phyloP scores from a whole-genome alignment of 2,888 invertebrate species.

The Tineola bisselliella region DNA sequence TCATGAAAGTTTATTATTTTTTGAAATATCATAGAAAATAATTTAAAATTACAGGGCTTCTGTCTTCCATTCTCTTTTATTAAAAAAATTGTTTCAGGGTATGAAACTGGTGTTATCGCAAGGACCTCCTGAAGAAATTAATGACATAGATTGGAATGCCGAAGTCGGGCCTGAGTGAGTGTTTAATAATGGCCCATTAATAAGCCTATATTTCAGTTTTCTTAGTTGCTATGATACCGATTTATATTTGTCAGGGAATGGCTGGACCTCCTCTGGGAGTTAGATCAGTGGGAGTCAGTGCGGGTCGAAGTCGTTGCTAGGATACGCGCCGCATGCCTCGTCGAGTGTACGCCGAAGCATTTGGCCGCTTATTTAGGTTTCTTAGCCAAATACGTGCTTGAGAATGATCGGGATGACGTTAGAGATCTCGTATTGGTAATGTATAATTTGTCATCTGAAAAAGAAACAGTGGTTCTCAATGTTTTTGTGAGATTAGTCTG shows the following conservation, averaged over 20 bases:
- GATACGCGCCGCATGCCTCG: constrained; percentile 87
- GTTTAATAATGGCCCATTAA: too few species aligned
- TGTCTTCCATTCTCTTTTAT: too few species aligned
- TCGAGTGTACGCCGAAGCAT: constrained; percentile 86
- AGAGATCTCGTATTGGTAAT: constrained; percentile 41
- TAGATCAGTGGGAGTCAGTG: constrained; percentile 81
- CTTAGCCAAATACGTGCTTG: constrained; percentile 76
- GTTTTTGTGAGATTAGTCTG: too few species aligned
- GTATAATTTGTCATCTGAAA: too few species aligned
- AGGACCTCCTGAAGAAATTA: constrained; percentile 50
- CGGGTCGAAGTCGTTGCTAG: constrained; percentile 75
- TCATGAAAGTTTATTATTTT: too few species aligned
- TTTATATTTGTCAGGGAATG: constrained; percentile 40
- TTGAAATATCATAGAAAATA: too few species aligned
- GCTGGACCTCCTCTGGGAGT: constrained; percentile 68
- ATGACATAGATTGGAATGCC: constrained; percentile 52
- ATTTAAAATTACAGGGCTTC: too few species aligned
- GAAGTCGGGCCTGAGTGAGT: constrained; percentile 61
- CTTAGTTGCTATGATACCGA: too few species aligned
- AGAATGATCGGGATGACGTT: constrained; percentile 27
- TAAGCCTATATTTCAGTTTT: too few species aligned
- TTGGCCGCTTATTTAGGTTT: constrained; percentile 88
- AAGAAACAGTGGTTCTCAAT: too few species aligned
- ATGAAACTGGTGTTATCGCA: constrained; percentile 75
- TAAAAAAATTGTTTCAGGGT: constrained; percentile 65